Base-by-base conservation (phyloP, 2,113 vertebrate genomes). In the Mungos mungo region DNA sequence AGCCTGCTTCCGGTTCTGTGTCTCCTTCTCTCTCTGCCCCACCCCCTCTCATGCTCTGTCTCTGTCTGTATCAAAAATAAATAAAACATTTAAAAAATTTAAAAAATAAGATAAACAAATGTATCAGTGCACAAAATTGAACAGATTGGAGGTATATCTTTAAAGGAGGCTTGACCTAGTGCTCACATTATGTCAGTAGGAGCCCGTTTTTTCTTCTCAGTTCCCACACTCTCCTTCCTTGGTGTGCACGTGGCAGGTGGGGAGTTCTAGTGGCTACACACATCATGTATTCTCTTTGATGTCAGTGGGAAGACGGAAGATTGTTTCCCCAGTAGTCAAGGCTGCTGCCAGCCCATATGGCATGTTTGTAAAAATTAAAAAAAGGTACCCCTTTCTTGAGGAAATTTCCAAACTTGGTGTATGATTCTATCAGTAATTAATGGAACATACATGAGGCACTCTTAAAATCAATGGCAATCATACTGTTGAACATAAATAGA, bases 61-160 rank as follows among this genome's bases (percentile, higher is more conserved):
- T n/a, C n/a, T n/a, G n/a, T n/a, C n/a, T n/a, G n/a, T n/a, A n/a
- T n/a, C n/a, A n/a, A n/a, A n/a, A n/a, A n/a, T n/a, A n/a, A n/a
- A n/a, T n/a, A n/a, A n/a, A n/a, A n/a, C n/a, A n/a, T n/a, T n/a
- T n/a, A n/a, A n/a, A n/a, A n/a, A n/a, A n/a, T n/a, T n/a, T n/a
- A n/a, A n/a, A 65, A 72, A 79, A n/a, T 77, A 69, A 65, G 80
- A 33, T 77, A 84, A 82, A 68, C 82, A 94, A 89, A 92, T 69
- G 19, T 63, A 65, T 31, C 72, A 52, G 13, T 21, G 35, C 60
- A 79, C 18, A 72, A 45, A 81, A 82, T 27, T 72, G 19, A 93
- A 45, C 13, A 77, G 50, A 50, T 45, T 10, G 63, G 47, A 83
- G 41, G 71, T 13, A n/a, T 35, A 31, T 8, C 52, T 74, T 72